Base-by-base conservation (phyloP, 2,888 invertebrate genomes). In the Adela reaumurella region DNA sequence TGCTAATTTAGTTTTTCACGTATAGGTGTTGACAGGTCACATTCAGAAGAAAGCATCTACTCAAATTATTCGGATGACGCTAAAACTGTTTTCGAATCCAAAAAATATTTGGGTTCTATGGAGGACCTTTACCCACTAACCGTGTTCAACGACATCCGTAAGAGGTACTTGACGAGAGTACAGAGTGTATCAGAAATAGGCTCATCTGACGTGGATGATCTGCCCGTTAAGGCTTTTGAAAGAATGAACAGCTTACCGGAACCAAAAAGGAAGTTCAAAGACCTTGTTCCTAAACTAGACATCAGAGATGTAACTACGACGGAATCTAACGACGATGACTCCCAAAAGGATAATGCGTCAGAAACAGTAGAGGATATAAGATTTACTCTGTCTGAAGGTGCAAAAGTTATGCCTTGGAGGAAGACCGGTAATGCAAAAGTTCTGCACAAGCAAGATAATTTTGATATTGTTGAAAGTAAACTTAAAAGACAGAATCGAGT, bases 21-120 rank as follows among this genome's bases (percentile, higher is more conserved):
- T 74, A 67, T 77, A 78, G 78, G 77, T 78, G 61, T 70, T 67
- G 66, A 71, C 63, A 68, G 64, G 56, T 67, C 73, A 54, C 69
- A 67, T 58, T 73, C 74, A 59, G 60, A 65, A 67, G 74, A 74
- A 63, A 73, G 67, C 62, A 59, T 68, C 54, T 54, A 60, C 56
- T 35, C 35, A 14, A 61, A 61, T 55, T 59, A 58, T 63, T 69
- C 66, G 46, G 69, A 70, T 51, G 66, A 70, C 51, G 69, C 67
- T 50, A 67, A 61, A 57, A 56, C 53, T 48, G 52, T 60, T 24
- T 62, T 64, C 1, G 65, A 61, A 51, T 67, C 68, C 53, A 35
- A 11, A 14, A 35, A 35, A 51, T 56, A 58, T 48, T 53, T 62
- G 42, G 74, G 70, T 50, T 65, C 65, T 11, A 65, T 61, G 53